Percentiles rank a stretch among this genome's conserved stretches.
phyloP scores from a whole-genome alignment of 2,888 invertebrate genomes.

The Atrina japonica region DNA sequence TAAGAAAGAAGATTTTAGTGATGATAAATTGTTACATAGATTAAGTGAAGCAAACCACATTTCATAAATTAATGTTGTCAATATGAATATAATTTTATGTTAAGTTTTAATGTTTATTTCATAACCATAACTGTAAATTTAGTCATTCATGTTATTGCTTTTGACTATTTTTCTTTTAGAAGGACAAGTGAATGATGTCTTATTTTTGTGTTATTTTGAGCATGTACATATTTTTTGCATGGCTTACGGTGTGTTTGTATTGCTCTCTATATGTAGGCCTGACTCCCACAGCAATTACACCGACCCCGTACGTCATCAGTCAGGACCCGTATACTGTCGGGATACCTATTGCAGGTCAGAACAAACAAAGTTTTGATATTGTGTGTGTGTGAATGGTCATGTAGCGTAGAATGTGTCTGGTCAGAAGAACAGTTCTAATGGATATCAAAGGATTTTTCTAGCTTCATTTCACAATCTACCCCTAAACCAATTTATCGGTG shows the following conservation, averaged over 20 bases:
- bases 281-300: constrained; percentile 77
- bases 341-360: constrained; percentile 87
- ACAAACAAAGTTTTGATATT: constrained; percentile 20
- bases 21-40: too few relatives aligned
- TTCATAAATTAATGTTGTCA: too few relatives aligned
- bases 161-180: background rate
- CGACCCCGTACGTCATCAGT: constrained; percentile 82
- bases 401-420: background rate
- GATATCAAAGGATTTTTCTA: too few relatives aligned
- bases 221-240: constrained; percentile 60
- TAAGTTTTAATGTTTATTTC: too few relatives aligned
- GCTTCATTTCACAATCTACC: too few relatives aligned
- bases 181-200: too few relatives aligned
- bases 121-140: background rate
- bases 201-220: background rate
- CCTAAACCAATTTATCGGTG: too few relatives aligned
- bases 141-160: background rate
- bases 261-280: constrained; percentile 73
- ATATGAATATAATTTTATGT: too few relatives aligned
- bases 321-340: constrained; percentile 91
- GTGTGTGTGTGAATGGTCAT: background rate
- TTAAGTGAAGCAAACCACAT: too few relatives aligned
- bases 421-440: background rate
- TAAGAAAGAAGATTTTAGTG: too few relatives aligned
- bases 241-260: constrained; percentile 64